A percentile compares a stretch with the other conserved stretches of the same genome.
phyloP scores from a whole-genome alignment of 2,797 vertebrate genomes.

The Novumbra hubbsi region DNA sequence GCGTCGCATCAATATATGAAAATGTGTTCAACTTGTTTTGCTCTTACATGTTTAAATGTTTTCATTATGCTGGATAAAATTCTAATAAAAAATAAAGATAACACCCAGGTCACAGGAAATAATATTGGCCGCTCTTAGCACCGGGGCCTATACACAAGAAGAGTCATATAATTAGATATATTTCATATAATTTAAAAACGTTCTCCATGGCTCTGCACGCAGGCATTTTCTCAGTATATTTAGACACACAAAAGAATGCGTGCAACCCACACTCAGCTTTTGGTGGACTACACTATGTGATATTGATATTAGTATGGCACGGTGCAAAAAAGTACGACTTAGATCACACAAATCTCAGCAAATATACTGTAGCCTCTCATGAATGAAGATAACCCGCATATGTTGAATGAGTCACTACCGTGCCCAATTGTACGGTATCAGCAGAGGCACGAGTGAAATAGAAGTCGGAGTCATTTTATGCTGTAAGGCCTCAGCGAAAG shows the following conservation, averaged over 20 bases:
- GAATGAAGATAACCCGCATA: background rate
- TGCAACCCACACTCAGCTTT: background rate
- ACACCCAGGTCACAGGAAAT: background rate
- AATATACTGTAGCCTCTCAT: background rate
- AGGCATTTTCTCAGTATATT: background rate
- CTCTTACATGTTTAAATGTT: too few relatives aligned
- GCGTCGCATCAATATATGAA: background rate
- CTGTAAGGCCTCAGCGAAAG: background rate
- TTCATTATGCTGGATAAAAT: background rate
- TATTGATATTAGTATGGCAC: background rate
- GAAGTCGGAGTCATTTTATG: background rate
- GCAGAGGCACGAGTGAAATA: conserved; percentile 1
- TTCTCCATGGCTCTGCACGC: background rate
- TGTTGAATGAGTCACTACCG: background rate
- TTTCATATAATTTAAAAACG: background rate
- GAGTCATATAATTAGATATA: background rate
- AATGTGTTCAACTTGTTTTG: background rate
- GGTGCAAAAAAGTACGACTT: background rate
- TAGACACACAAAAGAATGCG: background rate
- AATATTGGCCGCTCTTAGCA: background rate
- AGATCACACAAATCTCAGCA: background rate
- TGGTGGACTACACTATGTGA: background rate
- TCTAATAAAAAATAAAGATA: background rate
- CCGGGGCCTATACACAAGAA: background rate
- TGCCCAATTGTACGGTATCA: background rate